Conservation (phyloP, 2,113 vertebrate genomes). For the Xyrauchen texanus region DNA sequence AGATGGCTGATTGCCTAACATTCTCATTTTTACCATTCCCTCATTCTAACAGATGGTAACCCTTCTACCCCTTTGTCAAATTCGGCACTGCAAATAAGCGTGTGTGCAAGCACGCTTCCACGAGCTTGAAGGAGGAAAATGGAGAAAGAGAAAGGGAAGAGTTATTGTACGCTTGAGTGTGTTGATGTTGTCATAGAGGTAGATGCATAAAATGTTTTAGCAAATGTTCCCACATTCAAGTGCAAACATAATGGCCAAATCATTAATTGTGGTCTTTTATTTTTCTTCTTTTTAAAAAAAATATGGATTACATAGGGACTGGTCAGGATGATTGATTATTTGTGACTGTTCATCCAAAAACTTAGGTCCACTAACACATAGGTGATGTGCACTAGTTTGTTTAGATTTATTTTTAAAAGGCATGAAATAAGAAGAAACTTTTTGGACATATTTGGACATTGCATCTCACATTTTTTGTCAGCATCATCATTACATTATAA, state of each 20-base stretch:
- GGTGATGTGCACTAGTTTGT: too few species aligned
- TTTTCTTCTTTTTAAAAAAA: neutral
- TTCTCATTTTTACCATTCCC: slow-evolving; percentile 57
- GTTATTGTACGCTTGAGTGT: slow-evolving; percentile 22
- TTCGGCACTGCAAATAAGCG: slow-evolving; percentile 50
- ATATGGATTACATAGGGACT: too few species aligned
- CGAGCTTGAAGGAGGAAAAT: neutral
- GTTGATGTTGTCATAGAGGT: slow-evolving; percentile 11
- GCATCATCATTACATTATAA: too few species aligned
- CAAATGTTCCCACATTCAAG: neutral
- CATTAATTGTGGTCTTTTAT: neutral
- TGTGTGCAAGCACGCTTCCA: slow-evolving; percentile 15
- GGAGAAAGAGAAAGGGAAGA: neutral
- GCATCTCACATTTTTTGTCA: too few species aligned
- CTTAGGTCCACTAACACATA: too few species aligned
- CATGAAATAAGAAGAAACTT: too few species aligned
- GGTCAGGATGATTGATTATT: too few species aligned
- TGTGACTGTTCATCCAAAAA: too few species aligned
- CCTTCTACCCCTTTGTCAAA: slow-evolving; percentile 39
- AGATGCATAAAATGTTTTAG: neutral
- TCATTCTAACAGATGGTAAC: slow-evolving; percentile 59
- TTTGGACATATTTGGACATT: too few species aligned
- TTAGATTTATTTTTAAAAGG: too few species aligned
- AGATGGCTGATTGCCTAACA: slow-evolving; percentile 64
- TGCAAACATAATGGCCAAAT: neutral